Evolutionary conservation across 2,113 vertebrate species (phyloP).

Genomic region (Oncorhynchus gorbuscha): DNA sequence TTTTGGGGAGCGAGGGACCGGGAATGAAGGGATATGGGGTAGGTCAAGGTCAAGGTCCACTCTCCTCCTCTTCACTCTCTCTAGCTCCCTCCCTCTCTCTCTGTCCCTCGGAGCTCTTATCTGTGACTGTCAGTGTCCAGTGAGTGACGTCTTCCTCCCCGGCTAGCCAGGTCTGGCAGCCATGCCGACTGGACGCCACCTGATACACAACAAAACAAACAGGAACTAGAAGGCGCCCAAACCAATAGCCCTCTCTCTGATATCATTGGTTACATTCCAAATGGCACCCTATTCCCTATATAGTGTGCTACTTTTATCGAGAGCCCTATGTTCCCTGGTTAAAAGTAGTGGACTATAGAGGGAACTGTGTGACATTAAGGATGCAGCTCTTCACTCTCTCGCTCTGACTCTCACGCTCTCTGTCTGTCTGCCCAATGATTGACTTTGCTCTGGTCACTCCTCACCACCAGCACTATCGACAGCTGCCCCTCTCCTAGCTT

Average conservation of each 20-base stretch:
- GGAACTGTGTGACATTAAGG: no score
- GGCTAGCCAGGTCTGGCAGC: constrained; percentile 61
- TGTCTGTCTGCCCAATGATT: constrained; percentile 44
- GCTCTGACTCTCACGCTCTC: background rate
- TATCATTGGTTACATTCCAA: constrained; percentile 35
- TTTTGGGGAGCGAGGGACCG: constrained; percentile 19
- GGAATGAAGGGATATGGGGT: constrained; percentile 60
- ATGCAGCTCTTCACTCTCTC: constrained; percentile 13
- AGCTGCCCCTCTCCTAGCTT: constrained; percentile 45
- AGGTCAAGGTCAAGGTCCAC: constrained; percentile 79
- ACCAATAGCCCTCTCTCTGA: constrained; percentile 43
- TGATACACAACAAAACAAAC: constrained; percentile 65
- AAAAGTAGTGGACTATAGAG: no score
- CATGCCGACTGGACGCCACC: constrained; percentile 67
- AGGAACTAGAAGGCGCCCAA: constrained; percentile 37
- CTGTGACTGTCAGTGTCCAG: constrained; percentile 69
- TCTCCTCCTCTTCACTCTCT: constrained; percentile 36
- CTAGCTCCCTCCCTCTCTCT: constrained; percentile 20
- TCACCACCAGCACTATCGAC: constrained; percentile 59
- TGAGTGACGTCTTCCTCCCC: constrained; percentile 67
- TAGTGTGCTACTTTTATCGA: no score
- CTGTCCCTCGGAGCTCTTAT: constrained; percentile 72
- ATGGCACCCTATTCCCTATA: no score
- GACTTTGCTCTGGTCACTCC: constrained; percentile 75
- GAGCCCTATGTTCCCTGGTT: no score